These are phyloP conservation scores for Linnaemya tessellans DNA, from an alignment of 2,888 invertebrate species.

Conservation along the genomic window DNA sequence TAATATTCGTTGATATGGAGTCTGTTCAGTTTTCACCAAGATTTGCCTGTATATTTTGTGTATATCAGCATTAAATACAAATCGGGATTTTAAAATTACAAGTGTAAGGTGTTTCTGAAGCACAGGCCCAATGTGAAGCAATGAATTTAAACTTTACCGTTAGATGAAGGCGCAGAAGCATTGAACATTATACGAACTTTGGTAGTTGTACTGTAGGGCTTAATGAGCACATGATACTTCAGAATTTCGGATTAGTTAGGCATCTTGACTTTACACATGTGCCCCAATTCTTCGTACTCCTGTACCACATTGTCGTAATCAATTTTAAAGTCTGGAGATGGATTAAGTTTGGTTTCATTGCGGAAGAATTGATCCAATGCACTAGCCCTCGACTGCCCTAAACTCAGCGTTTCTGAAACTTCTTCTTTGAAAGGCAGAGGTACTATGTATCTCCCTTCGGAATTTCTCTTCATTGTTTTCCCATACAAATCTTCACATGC, in stretches of 20 bases:
- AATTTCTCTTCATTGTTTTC: background rate
- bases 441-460: too few species aligned
- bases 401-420: too few species aligned
- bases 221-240: slow-evolving; percentile 68
- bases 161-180: slow-evolving; percentile 23
- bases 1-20: background rate
- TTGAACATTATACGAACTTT: background rate
- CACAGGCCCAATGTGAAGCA: background rate
- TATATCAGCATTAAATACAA: background rate
- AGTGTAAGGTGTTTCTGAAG: background rate
- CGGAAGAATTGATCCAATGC: too few species aligned
- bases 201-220: slow-evolving; percentile 7
- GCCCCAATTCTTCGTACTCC: too few species aligned
- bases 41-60: background rate
- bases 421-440: too few species aligned
- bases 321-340: too few species aligned
- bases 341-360: too few species aligned
- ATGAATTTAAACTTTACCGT: background rate
- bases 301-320: too few species aligned
- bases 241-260: background rate
- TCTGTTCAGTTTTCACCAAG: too few species aligned
- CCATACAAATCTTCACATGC: background rate
- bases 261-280: too few species aligned
- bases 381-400: too few species aligned
- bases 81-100: background rate